Base-by-base conservation (phyloP, 1,140 invertebrate genomes). In the Geopemphigus sp. region DNA sequence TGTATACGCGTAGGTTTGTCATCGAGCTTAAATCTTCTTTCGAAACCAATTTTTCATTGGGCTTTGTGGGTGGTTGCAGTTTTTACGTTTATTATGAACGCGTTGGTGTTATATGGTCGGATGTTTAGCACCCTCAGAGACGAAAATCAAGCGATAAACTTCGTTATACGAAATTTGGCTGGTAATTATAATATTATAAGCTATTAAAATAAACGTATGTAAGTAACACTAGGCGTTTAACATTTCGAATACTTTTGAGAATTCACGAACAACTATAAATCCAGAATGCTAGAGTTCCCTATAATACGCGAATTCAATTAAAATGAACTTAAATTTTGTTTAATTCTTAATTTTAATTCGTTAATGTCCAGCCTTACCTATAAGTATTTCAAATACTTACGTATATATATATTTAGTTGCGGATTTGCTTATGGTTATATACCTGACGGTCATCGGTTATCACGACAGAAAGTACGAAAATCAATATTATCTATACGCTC, bases 401-500 rank as follows among this genome's bases (percentile, higher is more conserved):
- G 4, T 29, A 63, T 8, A 29, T 19, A 64, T 5, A 45, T 32
- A 32, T 39, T 19, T 83, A 89, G 87, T 90, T n/a, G 90, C 93
- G 10, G 93, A 95, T 85, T 87, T 93, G 82, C 84, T 94, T 22
- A 94, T 94, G 91, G 93, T 92, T 1, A 84, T 94, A 63, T 94
- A 94, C 85, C 86, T 94, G 78, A 83, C 92, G 17, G 87, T 90
- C 66, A 91, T 94, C 82, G 92, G 89, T 8, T 84, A 89, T 47
- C 87, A 91, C 82, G 93, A 95, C 84, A 83, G 88, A 45, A 85
- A 86, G 68, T 92, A 88, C 83, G 85, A 92, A 24, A 88, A 89
- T 72, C 86, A 86, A 63, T 95, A 92, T 85, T 88, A 90, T 82
- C 83, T 85, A 80, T 85, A 90, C 78, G 90, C 92, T 2, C 86